Conservation (phyloP, 2,888 invertebrate genomes). For the Macaria liturata region DNA sequence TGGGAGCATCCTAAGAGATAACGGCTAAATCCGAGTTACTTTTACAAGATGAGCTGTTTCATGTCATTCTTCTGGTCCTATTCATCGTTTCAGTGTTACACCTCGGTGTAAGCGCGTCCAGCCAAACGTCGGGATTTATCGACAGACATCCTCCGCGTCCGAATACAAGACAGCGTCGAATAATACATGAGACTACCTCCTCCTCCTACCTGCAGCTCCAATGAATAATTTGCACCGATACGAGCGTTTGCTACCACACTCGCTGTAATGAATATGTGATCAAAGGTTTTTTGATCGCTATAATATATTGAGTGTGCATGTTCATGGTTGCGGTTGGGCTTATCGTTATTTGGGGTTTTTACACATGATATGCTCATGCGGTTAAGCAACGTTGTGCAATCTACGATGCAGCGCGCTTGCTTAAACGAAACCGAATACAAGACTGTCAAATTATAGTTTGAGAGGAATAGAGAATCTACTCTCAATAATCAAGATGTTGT, state of each 20-base stretch:
- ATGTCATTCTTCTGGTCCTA: too few species aligned
- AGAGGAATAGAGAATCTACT: too few species aligned
- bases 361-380: too few species aligned
- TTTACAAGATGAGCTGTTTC: too few species aligned
- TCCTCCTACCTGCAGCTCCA: slow-evolving; percentile 22
- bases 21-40: too few species aligned
- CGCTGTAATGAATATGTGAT: slow-evolving; percentile 36
- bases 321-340: not conserved
- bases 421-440: too few species aligned
- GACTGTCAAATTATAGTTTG: too few species aligned
- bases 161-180: slow-evolving; percentile 36
- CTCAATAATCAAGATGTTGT: too few species aligned
- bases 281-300: slow-evolving; percentile 30
- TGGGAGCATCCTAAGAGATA: too few species aligned
- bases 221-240: slow-evolving; percentile 33
- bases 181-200: slow-evolving; percentile 33
- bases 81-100: not conserved
- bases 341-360: too few species aligned
- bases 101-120: slow-evolving; percentile 16
- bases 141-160: slow-evolving; percentile 27
- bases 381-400: too few species aligned
- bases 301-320: slow-evolving; percentile 10
- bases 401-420: too few species aligned
- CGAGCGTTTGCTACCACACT: slow-evolving; percentile 20
- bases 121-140: slow-evolving; percentile 25